A percentile compares a stretch with the other conserved stretches of the same genome.
These are phyloP conservation scores for Uria aalge DNA, from an alignment of 2,113 vertebrate species.

Conservation along the genomic window DNA sequence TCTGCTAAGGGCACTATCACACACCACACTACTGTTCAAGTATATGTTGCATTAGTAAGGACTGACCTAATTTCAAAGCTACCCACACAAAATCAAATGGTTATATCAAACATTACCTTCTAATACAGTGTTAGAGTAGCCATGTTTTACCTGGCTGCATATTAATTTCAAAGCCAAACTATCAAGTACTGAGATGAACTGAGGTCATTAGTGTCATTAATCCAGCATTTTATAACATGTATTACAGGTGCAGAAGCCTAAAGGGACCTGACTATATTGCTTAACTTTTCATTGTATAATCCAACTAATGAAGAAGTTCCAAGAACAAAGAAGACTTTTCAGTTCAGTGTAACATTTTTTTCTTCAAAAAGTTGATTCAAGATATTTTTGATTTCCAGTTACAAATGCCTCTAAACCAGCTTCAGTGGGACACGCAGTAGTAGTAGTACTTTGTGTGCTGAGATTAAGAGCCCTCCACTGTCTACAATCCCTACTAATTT, in stretches of 20 bases:
- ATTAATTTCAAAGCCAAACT: not conserved
- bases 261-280: not conserved
- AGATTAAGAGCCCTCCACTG: not conserved
- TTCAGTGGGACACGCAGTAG: not conserved
- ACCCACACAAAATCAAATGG: not conserved
- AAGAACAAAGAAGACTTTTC: not conserved
- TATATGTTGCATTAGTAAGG: not conserved
- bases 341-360: not conserved
- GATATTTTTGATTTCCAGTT: not conserved
- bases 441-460: not conserved
- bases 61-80: conserved; percentile 17
- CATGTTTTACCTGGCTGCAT: not conserved
- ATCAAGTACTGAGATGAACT: not conserved
- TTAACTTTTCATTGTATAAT: not conserved
- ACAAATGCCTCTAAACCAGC: not conserved
- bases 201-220: not conserved
- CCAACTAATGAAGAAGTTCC: not conserved
- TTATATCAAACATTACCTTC: not conserved
- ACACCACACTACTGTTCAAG: not conserved
- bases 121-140: not conserved
- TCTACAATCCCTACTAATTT: not conserved
- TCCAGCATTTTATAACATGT: not conserved
- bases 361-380: not conserved
- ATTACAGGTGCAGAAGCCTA: not conserved
- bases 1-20: not conserved